phyloP scores from a whole-genome alignment of 92 coral and sea anemone species.

The Plumapathes pennacea region DNA sequence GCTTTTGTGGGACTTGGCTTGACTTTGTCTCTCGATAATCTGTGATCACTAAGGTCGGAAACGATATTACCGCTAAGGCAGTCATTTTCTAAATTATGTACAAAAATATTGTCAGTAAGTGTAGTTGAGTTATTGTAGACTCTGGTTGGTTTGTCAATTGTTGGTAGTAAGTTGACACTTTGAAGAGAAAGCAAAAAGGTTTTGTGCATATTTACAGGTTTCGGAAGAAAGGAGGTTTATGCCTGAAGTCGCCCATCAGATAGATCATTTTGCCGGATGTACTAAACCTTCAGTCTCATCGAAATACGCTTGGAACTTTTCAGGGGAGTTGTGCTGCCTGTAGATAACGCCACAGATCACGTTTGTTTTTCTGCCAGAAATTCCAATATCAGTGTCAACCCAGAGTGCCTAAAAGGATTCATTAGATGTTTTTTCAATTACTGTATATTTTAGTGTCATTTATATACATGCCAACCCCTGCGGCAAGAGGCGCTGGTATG shows the following conservation, averaged over 20 bases:
- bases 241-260: neutral
- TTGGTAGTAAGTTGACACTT: too few relatives aligned
- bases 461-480: conserved; percentile 10
- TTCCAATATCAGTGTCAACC: conserved; percentile 2
- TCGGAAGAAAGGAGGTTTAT: conserved; percentile 3
- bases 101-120: conserved; percentile 9
- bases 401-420: conserved; percentile 12
- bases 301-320: neutral
- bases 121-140: neutral
- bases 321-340: conserved; percentile 13
- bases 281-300: neutral
- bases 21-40: too few relatives aligned
- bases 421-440: conserved; percentile 3
- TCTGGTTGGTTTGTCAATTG: conserved; percentile 7
- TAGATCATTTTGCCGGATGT: neutral
- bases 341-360: conserved; percentile 4
- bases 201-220: too few relatives aligned
- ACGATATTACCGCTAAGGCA: neutral
- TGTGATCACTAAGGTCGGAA: too few relatives aligned
- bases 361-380: neutral
- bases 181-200: too few relatives aligned
- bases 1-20: neutral
- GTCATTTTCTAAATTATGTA: neutral
- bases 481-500: conserved; percentile 6
- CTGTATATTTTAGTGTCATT: neutral